phyloP scores from a whole-genome alignment of 2,797 vertebrate genomes.

The Nothura maculosa region DNA sequence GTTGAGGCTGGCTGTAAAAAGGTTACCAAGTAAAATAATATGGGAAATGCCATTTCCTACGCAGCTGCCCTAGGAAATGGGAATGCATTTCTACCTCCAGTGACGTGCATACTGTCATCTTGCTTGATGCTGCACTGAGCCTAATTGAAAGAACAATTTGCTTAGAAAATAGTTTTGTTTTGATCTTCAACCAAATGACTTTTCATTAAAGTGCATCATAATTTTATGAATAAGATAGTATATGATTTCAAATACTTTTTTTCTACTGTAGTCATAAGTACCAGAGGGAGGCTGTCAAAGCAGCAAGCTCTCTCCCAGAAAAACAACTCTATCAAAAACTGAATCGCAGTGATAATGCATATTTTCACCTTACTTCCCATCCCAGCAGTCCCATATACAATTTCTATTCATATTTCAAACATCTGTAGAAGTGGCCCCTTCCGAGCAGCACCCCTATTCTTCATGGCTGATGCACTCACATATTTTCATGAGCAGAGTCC shows the following conservation, averaged over 20 bases:
- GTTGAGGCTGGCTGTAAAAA: not conserved
- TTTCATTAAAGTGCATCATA: conserved; percentile 37
- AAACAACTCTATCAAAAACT: conserved; percentile 19
- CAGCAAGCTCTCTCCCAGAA: not conserved
- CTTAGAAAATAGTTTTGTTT: conserved; percentile 47
- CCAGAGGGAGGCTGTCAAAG: not conserved
- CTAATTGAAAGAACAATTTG: conserved; percentile 55
- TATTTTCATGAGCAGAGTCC: conserved; percentile 21
- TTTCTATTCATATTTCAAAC: not conserved
- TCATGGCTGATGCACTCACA: not conserved
- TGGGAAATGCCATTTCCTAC: not conserved
- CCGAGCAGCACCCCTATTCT: not conserved
- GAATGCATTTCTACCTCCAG: not conserved
- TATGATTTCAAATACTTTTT: conserved; percentile 8
- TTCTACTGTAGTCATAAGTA: conserved; percentile 5
- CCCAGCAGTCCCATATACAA: not conserved
- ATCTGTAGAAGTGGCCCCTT: not conserved
- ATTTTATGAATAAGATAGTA: conserved; percentile 23
- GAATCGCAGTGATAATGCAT: not conserved
- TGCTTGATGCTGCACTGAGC: conserved; percentile 27
- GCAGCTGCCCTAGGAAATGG: not conserved
- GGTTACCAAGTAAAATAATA: not conserved
- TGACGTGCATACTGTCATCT: not conserved
- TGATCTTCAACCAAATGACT: conserved; percentile 48
- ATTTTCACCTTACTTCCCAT: not conserved